Base-by-base conservation (phyloP, 2,888 invertebrate species). In the Yponomeuta malinellus region DNA sequence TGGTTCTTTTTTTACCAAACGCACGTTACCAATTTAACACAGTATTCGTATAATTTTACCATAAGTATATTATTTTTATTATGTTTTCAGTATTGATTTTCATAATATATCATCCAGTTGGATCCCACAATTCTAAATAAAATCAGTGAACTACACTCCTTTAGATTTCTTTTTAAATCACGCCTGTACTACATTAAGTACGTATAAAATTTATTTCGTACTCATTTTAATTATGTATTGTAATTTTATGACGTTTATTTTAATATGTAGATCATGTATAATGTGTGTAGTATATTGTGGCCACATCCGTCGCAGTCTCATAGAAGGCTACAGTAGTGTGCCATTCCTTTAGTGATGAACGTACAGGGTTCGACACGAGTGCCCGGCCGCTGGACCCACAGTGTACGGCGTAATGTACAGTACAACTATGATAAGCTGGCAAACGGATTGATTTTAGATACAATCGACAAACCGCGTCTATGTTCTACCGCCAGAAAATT, bases 291-390 rank as follows among this genome's bases (percentile, higher is more conserved):
- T 64, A n/a, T 23, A 65, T 43, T 15, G 52, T 59, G 15, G 68
- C 48, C 68, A 69, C 68, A 69, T 43, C 67, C n/a, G 67, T n/a
- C 67, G 43, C 15, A 10, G 68, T 48, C 68, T 69, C 73, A 76
- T 75, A 74, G 76, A 77, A 67, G 33, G 75, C 74, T 74, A 74
- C 74, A 75, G 78, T 79, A 76, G 80, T 78, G 83, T 83, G 83
- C 82, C 83, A 83, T 82, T 81, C 80, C 77, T 76, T 78, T 76
- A 75, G 79, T 29, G 10, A 23, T 64, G 64, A 23, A n/a, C 9
- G 64, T 64, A 64, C 64, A 64, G 64, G 31, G 64, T 29, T 64
- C 4, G 52, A 59, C 8, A 59, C 52, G 52, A 15, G 12, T 59
- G 12, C 52, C 52, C 52, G 12, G 15, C 6, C 8, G 43, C 43